Evolutionary conservation across 2,888 invertebrate species (phyloP).

Genomic region (Oscheius sp.): DNA sequence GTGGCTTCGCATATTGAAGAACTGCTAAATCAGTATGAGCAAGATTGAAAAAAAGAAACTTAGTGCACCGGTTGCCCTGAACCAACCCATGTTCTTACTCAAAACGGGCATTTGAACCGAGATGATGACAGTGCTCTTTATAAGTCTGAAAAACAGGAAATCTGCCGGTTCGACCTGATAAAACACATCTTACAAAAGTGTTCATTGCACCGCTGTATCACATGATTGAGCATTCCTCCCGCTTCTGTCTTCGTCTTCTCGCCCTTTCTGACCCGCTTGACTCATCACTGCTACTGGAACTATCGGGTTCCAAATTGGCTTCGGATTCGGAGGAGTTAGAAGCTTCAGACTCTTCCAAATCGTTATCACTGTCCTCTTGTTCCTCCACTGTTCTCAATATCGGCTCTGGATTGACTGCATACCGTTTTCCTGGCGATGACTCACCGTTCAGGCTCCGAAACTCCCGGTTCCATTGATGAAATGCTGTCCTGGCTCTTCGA

Average conservation of each 20-base stretch:
- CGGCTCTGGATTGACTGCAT: neutral
- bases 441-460: neutral
- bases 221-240: slow-evolving; percentile 1
- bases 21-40: too few relatives aligned
- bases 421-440: neutral
- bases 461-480: neutral
- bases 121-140: too few relatives aligned
- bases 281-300: neutral
- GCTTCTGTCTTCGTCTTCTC: neutral
- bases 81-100: too few relatives aligned
- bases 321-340: too few relatives aligned
- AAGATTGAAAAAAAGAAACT: too few relatives aligned
- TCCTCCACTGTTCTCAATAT: neutral
- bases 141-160: too few relatives aligned
- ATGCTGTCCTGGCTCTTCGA: neutral
- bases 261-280: neutral
- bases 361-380: neutral
- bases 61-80: too few relatives aligned
- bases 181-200: too few relatives aligned
- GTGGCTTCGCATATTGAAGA: too few relatives aligned
- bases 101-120: too few relatives aligned
- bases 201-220: neutral
- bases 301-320: too few relatives aligned
- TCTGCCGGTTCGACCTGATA: too few relatives aligned
- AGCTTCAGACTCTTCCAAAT: neutral